These are phyloP conservation scores for Valencia hispanica DNA, from an alignment of 2,797 vertebrate species.

Conservation along the genomic window DNA sequence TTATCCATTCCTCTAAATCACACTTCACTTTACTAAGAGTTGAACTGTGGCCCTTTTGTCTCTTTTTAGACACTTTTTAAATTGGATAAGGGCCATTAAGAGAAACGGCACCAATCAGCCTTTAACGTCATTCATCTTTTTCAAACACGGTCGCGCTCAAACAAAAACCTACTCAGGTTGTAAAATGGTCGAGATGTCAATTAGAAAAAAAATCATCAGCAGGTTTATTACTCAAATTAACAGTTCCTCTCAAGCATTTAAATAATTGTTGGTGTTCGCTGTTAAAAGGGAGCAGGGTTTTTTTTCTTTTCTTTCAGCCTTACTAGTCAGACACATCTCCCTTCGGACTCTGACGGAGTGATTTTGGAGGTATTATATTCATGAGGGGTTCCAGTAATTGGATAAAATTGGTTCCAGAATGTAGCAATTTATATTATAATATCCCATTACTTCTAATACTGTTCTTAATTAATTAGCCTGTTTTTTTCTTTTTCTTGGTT, in stretches of 20 bases:
- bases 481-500: slow-evolving; percentile 60
- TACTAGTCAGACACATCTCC: slow-evolving; percentile 84
- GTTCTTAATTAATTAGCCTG: slow-evolving; percentile 89
- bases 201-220: slow-evolving; percentile 82
- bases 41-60: slow-evolving; percentile 67
- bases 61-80: slow-evolving; percentile 65
- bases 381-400: slow-evolving; percentile 89
- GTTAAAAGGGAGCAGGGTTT: slow-evolving; percentile 75
- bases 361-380: slow-evolving; percentile 90
- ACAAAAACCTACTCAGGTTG: slow-evolving; percentile 81
- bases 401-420: slow-evolving; percentile 92
- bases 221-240: slow-evolving; percentile 83
- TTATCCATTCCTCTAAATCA: slow-evolving; percentile 49
- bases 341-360: slow-evolving; percentile 85
- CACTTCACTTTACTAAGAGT: slow-evolving; percentile 52
- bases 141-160: slow-evolving; percentile 73
- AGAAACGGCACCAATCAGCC: slow-evolving; percentile 67
- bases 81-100: slow-evolving; percentile 68
- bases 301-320: slow-evolving; percentile 70
- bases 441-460: slow-evolving; percentile 90
- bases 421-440: slow-evolving; percentile 92
- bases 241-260: slow-evolving; percentile 76
- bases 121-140: slow-evolving; percentile 67
- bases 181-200: slow-evolving; percentile 85
- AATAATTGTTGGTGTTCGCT: slow-evolving; percentile 71